Evolutionary conservation across 2,113 vertebrate genomes (phyloP), one percentile per base, ranked within the genome.

Genomic region (Myotis lucifugus): DNA sequence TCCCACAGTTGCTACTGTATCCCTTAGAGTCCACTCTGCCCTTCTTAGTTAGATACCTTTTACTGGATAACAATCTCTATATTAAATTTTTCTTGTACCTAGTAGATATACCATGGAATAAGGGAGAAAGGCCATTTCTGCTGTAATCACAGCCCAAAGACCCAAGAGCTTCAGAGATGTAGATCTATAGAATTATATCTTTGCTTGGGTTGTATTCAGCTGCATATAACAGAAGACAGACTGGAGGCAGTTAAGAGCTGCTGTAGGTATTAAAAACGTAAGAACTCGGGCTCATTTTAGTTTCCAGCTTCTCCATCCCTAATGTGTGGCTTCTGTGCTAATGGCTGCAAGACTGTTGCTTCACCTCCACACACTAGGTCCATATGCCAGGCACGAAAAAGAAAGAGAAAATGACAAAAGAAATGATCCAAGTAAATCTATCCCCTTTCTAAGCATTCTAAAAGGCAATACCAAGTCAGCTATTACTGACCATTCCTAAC

Each of bases 101-200:
- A 46, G 17, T 4, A 82, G n/a, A 77, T 42, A 87, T 9, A 54
- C 18, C 25, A 61, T 25, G 27, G 83, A 69, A 93, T 54, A 93
- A 52, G 34, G 9, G 19, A 4, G 21, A 86, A 84, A 94, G 67
- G 3, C 15, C 46, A 70, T 85, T 93, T 90, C 66, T 81, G 66
- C 72, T 92, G 11, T 48, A 93, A 93, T 95, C 34, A 89, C 66
- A 67, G 27, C 29, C 40, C n/a, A 76, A 94, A 81, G 50, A 46
- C n/a, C 79, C 81, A 94, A 90, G 46, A 77, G 34, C 21, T 40
- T 82, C 74, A 90, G 46, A 92, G 46, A 64, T n/a, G 23, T 61
- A 76, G 64, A 37, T 70, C 46, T 76, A 69, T 17, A 50, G 37
- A 78, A 84, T 84, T 64, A 77, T 27, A 15, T 88, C 8, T 79